Evolutionary conservation across 1,140 invertebrate genomes (phyloP).

Genomic region (Zaprionus vittiger): DNA sequence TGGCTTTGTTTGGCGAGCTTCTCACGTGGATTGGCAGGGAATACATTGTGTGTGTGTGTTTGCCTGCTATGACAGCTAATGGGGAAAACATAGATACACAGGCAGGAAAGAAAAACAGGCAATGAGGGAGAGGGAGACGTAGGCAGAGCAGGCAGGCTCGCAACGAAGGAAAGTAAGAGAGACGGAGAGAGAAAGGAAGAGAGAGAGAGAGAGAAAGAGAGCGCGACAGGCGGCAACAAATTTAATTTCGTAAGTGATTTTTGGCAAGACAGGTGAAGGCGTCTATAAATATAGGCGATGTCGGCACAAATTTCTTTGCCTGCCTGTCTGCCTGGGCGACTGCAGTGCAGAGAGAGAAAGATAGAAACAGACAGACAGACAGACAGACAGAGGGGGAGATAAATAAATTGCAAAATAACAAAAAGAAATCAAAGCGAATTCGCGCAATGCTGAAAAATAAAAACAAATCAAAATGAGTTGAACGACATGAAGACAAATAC

Average conservation of each 20-base stretch:
- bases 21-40: slow-evolving; percentile 20
- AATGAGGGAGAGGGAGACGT: slow-evolving; percentile 3
- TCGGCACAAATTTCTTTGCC: slow-evolving; percentile 62
- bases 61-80: slow-evolving; percentile 38
- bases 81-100: slow-evolving; percentile 33
- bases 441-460: slow-evolving; percentile 37
- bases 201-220: neutral
- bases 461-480: slow-evolving; percentile 52
- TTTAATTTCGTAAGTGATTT: slow-evolving; percentile 78
- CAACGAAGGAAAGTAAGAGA: neutral
- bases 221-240: slow-evolving; percentile 48
- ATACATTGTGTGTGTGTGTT: slow-evolving; percentile 14
- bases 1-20: slow-evolving; percentile 3
- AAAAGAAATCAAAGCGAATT: slow-evolving; percentile 55
- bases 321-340: slow-evolving; percentile 15
- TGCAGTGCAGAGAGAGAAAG: slow-evolving; percentile 8
- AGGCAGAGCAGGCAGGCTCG: neutral
- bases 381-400: neutral
- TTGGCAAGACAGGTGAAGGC: slow-evolving; percentile 76
- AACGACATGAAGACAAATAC: slow-evolving; percentile 30
- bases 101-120: slow-evolving; percentile 1
- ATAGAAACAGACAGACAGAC: neutral
- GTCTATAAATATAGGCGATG: slow-evolving; percentile 75
- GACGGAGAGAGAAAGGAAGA: neutral
- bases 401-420: slow-evolving; percentile 17